Evolutionary conservation across 2,113 vertebrate species (phyloP), one percentile per base, ranked within the genome.

Genomic region (Charadrius vociferus): DNA sequence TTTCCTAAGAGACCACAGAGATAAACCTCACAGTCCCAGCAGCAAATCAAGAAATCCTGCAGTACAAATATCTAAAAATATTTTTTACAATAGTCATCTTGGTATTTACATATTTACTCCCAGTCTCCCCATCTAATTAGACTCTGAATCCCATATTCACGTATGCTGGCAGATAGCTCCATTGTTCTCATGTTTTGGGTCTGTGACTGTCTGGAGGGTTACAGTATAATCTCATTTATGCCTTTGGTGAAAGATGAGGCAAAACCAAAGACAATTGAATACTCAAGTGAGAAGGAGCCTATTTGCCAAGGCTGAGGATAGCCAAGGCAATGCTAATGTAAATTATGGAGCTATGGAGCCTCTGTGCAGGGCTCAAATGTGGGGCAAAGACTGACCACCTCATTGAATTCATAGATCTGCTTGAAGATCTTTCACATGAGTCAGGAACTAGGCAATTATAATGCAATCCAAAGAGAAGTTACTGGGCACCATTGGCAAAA

Each of bases 111-210:
- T 92, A 96, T 94, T 94, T 96, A 81, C 55, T 96, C 95, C 74
- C 96, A 92, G 81, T 30, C 56, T 96, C 92, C 96, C 93, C 68
- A 77, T 86, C 92, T 96, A 96, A 97, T 96, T 95, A 96, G 90
- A 68, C 63, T 92, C n/a, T 4, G 72, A 94, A 79, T 96, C 74
- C 81, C 55, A 47, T 2, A 53, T 53, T 83, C 66, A 17, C 62
- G 93, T 75, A 2, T 3, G 30, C 63, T 93, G 92, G 49, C 95
- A 93, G 73, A 87, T 26, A 93, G 43, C 78, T 93, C 78, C 72
- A 37, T 47, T 85, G 81, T 91, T 90, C 49, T 80, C 74, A 26
- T n/a, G 62, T 2, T 79, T 80, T 21, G 78, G 62, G 77, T 37
- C 55, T 91, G 52, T 36, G 86, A 78, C n/a, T 87, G 36, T 39